These are phyloP conservation scores for Hecatera dysodea DNA, from an alignment of 2,888 invertebrate genomes.

Conservation along the genomic window DNA sequence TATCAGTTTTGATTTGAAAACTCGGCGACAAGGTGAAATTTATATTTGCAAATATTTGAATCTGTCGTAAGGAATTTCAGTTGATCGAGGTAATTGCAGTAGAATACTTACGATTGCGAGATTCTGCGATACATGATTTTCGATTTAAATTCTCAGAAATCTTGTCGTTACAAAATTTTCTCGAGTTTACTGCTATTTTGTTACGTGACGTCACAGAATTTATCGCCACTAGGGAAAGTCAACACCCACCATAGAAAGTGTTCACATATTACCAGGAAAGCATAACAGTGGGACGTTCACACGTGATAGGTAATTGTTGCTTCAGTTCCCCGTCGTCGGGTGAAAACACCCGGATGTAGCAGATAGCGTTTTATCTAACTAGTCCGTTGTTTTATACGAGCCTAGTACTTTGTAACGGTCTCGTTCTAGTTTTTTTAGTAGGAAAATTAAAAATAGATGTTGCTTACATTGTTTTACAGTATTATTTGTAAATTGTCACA, in stretches of 20 bases:
- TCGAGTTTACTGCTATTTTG: conserved; percentile 22
- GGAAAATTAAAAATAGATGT: neutral
- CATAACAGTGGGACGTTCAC: conserved; percentile 80
- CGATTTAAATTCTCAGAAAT: neutral
- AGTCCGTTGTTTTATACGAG: conserved; percentile 71
- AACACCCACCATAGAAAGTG: conserved; percentile 76
- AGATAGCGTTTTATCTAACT: conserved; percentile 83
- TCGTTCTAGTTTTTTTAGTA: conserved; percentile 63
- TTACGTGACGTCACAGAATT: conserved; percentile 48
- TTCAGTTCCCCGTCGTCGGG: conserved; percentile 74
- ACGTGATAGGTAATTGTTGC: conserved; percentile 81
- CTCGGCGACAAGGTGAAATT: too few species aligned
- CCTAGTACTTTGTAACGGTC: conserved; percentile 69
- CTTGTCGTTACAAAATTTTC: neutral
- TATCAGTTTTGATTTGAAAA: too few species aligned
- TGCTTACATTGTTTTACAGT: neutral
- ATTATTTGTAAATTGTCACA: neutral
- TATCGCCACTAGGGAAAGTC: conserved; percentile 61
- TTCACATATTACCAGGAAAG: conserved; percentile 79
- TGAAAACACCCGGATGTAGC: conserved; percentile 86
- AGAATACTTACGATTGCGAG: neutral
- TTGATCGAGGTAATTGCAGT: too few species aligned
- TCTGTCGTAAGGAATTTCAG: too few species aligned
- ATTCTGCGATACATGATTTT: neutral
- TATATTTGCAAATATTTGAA: too few species aligned